Evolutionary conservation across 2,888 invertebrate genomes (phyloP).

Genomic region (Spialia ferax): DNA sequence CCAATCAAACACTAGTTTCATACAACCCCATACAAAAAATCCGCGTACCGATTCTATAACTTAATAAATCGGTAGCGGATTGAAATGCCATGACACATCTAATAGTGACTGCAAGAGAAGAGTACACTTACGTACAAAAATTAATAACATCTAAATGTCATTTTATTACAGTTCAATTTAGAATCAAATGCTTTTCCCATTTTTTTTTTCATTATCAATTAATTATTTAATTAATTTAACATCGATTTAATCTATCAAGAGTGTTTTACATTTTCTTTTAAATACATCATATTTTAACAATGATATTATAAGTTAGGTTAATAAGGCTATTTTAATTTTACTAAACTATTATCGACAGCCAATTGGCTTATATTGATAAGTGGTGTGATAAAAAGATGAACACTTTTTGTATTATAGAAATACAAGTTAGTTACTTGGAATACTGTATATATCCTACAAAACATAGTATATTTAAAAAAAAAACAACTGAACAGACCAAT

Average conservation of each 20-base stretch:
- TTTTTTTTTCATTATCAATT: conserved; percentile 51
- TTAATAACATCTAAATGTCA: conserved; percentile 75
- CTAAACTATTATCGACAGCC: conserved; percentile 70
- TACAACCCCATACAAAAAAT: conserved; percentile 9
- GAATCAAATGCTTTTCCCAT: conserved; percentile 81
- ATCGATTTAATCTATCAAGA: conserved; percentile 75
- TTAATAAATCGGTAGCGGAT: conserved; percentile 3
- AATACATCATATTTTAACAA: conserved; percentile 62
- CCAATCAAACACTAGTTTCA: conserved; percentile 14
- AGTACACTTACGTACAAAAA: conserved; percentile 55
- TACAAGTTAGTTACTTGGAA: no score
- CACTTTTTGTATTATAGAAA: background rate
- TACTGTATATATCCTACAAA: background rate
- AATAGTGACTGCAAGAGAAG: conserved; percentile 46
- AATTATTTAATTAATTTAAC: conserved; percentile 77
- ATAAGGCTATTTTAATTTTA: conserved; percentile 78
- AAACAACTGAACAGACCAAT: background rate
- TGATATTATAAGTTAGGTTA: conserved; percentile 76
- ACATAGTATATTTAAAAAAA: no score
- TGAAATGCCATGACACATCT: conserved; percentile 31
- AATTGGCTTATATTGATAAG: conserved; percentile 50
- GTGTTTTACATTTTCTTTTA: conserved; percentile 61
- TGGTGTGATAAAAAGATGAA: conserved; percentile 59
- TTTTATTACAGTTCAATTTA: conserved; percentile 84
- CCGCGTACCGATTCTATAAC: conserved; percentile 15